These are phyloP conservation scores for Diachasma alloeum DNA, from an alignment of 1,140 invertebrate species.

Conservation along the genomic window DNA sequence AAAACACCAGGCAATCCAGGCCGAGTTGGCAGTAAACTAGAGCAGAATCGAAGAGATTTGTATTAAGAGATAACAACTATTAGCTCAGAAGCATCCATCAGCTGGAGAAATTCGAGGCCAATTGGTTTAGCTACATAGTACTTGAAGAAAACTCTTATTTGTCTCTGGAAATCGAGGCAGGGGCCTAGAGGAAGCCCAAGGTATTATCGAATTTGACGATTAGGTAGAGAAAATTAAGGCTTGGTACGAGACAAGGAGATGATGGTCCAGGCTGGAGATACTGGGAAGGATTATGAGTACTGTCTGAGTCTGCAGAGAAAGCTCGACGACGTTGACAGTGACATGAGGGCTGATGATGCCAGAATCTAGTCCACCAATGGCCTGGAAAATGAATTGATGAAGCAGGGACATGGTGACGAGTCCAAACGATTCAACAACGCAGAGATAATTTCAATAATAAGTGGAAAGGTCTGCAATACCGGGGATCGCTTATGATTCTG, in stretches of 20 bases:
- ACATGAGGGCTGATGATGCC: conserved; percentile 94
- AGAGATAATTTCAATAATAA: conserved; percentile 85
- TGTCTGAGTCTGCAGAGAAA: conserved; percentile 90
- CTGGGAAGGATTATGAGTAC: conserved; percentile 95
- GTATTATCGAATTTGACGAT: conserved; percentile 97
- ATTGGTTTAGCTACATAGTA: conserved; percentile 73
- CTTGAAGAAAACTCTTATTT: conserved; percentile 84
- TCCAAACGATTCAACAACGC: conserved; percentile 78
- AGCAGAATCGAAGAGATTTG: conserved; percentile 85
- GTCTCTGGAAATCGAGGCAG: conserved; percentile 78
- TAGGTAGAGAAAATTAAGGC: conserved; percentile 94
- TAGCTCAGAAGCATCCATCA: conserved; percentile 73
- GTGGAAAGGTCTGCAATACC: conserved; percentile 90
- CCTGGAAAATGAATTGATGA: conserved; percentile 90
- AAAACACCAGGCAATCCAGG: conserved; percentile 97
- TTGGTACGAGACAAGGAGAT: conserved; percentile 96
- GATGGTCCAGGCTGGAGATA: conserved; percentile 93
- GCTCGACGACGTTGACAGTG: conserved; percentile 91
- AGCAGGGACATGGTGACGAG: conserved; percentile 78
- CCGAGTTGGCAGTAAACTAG: conserved; percentile 90
- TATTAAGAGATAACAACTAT: conserved; percentile 73
- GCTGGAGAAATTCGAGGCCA: conserved; percentile 80
- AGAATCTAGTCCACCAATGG: conserved; percentile 86
- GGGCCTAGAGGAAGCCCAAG: conserved; percentile 95
- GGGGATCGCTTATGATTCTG: no score